phyloP scores from a whole-genome alignment of 2,888 invertebrate genomes.

The Aphelenchoides bicaudatus region DNA sequence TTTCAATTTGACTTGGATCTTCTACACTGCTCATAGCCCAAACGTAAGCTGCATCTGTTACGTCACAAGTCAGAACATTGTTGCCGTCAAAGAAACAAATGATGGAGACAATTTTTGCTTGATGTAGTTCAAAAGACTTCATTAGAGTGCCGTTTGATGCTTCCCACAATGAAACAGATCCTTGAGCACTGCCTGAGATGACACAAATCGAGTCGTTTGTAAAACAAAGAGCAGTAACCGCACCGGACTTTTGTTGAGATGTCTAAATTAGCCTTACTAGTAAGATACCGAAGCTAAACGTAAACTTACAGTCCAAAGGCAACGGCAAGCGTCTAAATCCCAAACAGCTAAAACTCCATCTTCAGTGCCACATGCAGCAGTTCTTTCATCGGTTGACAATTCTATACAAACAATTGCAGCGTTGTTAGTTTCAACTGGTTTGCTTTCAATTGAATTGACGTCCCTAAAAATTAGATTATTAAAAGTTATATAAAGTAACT shows the following conservation, averaged over 20 bases:
- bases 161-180: slow-evolving; percentile 42
- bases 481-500: slow-evolving; percentile 33
- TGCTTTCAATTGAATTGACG: slow-evolving; percentile 41
- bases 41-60: slow-evolving; percentile 40
- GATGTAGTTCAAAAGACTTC: slow-evolving; percentile 34
- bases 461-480: too few relatives aligned
- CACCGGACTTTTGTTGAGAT: slow-evolving; percentile 43
- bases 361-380: slow-evolving; percentile 56
- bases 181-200: slow-evolving; percentile 46
- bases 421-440: slow-evolving; percentile 23
- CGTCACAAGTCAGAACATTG: slow-evolving; percentile 44
- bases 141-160: slow-evolving; percentile 36
- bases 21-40: slow-evolving; percentile 43
- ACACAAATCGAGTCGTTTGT: slow-evolving; percentile 46
- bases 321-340: slow-evolving; percentile 60
- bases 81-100: slow-evolving; percentile 40
- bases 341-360: slow-evolving; percentile 58
- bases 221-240: slow-evolving; percentile 49
- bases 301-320: slow-evolving; percentile 48
- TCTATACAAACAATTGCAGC: slow-evolving; percentile 38
- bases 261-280: slow-evolving; percentile 34
- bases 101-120: slow-evolving; percentile 20
- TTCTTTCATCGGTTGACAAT: slow-evolving; percentile 51
- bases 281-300: neutral
- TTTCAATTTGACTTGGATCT: slow-evolving; percentile 31